Conservation (phyloP, 2,113 vertebrate species). For the Dendrocopos noguchii region DNA sequence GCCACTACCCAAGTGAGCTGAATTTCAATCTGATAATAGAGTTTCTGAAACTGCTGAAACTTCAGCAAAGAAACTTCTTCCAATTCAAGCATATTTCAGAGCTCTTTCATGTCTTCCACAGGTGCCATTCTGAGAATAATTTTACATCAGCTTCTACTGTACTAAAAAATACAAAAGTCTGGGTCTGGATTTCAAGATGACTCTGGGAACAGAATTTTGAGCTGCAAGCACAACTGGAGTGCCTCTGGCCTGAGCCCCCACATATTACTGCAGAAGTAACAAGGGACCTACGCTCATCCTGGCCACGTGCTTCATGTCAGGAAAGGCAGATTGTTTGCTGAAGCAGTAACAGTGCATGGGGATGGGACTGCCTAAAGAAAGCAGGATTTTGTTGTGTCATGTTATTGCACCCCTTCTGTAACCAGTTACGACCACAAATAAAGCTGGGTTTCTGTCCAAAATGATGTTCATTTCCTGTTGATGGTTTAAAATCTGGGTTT, state of each 20-base stretch:
- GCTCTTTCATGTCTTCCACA: neutral
- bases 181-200: neutral
- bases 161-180: neutral
- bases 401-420: neutral
- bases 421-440: neutral
- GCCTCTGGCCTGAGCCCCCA: neutral
- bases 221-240: neutral
- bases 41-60: neutral
- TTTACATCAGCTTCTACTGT: neutral
- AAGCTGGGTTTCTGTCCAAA: neutral
- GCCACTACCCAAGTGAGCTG: neutral
- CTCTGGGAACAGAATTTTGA: neutral
- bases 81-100: neutral
- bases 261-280: neutral
- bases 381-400: neutral
- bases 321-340: neutral
- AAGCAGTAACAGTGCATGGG: neutral
- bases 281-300: neutral
- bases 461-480: neutral
- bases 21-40: neutral
- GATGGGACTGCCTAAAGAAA: neutral
- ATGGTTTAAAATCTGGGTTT: neutral
- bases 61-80: neutral
- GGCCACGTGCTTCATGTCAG: neutral
- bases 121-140: neutral